These are phyloP conservation scores for Lepetodrilus schrolli DNA, from an alignment of 2,888 invertebrate species.

Conservation along the genomic window DNA sequence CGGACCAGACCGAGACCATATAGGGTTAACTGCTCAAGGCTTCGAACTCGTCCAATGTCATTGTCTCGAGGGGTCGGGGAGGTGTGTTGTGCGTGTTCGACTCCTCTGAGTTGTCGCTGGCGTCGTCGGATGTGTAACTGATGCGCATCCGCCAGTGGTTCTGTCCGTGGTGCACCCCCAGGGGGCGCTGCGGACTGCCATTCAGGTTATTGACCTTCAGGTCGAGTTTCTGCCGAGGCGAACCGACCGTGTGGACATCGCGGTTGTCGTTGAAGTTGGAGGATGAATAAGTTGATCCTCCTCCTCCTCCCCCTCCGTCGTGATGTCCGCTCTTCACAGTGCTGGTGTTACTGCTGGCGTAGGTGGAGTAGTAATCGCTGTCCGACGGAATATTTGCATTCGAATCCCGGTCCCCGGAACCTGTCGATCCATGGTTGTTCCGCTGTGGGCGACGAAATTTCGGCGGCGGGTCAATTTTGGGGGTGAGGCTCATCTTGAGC, in stretches of 20 bases:
- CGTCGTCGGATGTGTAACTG: constrained; percentile 51
- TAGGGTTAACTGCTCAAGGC: constrained; percentile 38
- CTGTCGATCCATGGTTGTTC: constrained; percentile 32
- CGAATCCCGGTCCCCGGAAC: constrained; percentile 44
- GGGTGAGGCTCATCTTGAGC: constrained; percentile 50
- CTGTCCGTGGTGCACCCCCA: constrained; percentile 26
- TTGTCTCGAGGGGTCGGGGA: constrained; percentile 40
- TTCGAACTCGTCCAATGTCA: constrained; percentile 49
- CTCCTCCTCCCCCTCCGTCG: background rate
- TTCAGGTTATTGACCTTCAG: constrained; percentile 43
- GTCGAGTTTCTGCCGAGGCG: constrained; percentile 40
- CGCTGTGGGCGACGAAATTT: constrained; percentile 56
- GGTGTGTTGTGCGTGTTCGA: constrained; percentile 39
- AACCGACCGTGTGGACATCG: constrained; percentile 28
- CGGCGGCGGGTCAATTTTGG: constrained; percentile 66
- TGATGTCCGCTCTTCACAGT: constrained; percentile 17
- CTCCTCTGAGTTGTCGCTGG: constrained; percentile 53
- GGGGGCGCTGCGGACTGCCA: constrained; percentile 23
- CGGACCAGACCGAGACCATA: background rate
- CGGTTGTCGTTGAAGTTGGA: constrained; percentile 39
- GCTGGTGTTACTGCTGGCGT: constrained; percentile 52
- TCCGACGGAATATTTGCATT: constrained; percentile 51
- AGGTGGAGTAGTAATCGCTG: constrained; percentile 63
- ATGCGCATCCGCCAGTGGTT: constrained; percentile 45
- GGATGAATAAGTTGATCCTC: constrained; percentile 18